Percentiles rank a stretch among this genome's conserved stretches.
These are phyloP conservation scores for Sebastes elongatus DNA, from an alignment of 2,797 vertebrate genomes.

Conservation along the genomic window DNA sequence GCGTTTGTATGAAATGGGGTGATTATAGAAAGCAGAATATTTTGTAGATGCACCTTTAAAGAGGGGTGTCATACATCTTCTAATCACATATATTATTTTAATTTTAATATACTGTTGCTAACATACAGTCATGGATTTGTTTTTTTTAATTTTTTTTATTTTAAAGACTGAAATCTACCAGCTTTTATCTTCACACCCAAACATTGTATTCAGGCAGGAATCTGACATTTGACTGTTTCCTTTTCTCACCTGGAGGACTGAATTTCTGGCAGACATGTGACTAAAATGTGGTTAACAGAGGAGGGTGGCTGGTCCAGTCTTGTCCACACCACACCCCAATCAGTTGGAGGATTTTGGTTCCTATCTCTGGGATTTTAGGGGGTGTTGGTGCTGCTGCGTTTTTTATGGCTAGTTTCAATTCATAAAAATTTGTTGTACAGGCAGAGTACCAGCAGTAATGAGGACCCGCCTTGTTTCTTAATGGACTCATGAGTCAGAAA, in stretches of 20 bases:
- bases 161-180: background rate
- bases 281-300: constrained; percentile 6
- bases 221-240: constrained; percentile 23
- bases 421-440: background rate
- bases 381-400: background rate
- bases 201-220: constrained; percentile 12
- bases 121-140: background rate
- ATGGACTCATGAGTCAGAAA: background rate
- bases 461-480: background rate
- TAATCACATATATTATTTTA: background rate
- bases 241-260: background rate
- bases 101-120: background rate
- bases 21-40: too few species aligned
- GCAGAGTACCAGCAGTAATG: background rate
- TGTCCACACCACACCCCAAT: constrained; percentile 22
- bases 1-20: background rate
- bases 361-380: background rate
- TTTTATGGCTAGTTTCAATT: too few species aligned
- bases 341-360: background rate
- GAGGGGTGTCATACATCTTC: background rate
- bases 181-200: background rate
- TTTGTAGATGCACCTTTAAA: background rate
- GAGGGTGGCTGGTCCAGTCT: constrained; percentile 18
- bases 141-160: too few species aligned
- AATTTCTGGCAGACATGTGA: background rate